Evolutionary conservation across 1,140 invertebrate genomes (phyloP).

Genomic region (Listronotus oregonensis): DNA sequence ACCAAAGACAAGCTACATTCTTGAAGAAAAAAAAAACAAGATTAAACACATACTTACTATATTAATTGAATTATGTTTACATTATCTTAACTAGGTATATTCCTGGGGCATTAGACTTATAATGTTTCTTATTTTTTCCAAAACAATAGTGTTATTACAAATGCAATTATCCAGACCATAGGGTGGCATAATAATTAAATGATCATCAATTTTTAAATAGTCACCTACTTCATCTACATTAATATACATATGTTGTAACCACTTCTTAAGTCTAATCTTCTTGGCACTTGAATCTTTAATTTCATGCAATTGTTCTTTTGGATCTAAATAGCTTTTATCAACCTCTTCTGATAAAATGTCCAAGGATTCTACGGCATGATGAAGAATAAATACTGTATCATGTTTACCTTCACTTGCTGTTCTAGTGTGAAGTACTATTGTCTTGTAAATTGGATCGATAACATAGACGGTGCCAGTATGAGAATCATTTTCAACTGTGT

Average conservation of each 20-base stretch:
- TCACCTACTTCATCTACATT: slow-evolving; percentile 47
- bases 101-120: slow-evolving; percentile 48
- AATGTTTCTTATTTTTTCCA: slow-evolving; percentile 49
- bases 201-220: slow-evolving; percentile 47
- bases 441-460: slow-evolving; percentile 51
- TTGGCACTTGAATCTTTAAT: not conserved
- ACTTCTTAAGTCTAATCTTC: slow-evolving; percentile 44
- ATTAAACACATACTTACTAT: not conserved
- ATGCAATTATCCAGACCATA: slow-evolving; percentile 49
- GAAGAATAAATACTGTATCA: slow-evolving; percentile 39
- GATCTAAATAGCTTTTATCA: slow-evolving; percentile 32
- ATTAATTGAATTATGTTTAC: not conserved
- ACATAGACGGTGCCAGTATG: slow-evolving; percentile 44
- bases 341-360: slow-evolving; percentile 36
- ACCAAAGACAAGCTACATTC: too few species aligned
- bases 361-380: slow-evolving; percentile 44
- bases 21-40: not conserved
- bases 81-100: slow-evolving; percentile 32
- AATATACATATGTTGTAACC: slow-evolving; percentile 50
- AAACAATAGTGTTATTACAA: slow-evolving; percentile 50
- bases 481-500: slow-evolving; percentile 40
- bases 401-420: slow-evolving; percentile 24
- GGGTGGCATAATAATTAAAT: slow-evolving; percentile 49
- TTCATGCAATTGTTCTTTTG: not conserved
- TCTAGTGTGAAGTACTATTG: slow-evolving; percentile 40